Evolutionary conservation across 2,113 vertebrate species (phyloP), one percentile per base, ranked within the genome.

Genomic region (Hemibagrus wyckioides): DNA sequence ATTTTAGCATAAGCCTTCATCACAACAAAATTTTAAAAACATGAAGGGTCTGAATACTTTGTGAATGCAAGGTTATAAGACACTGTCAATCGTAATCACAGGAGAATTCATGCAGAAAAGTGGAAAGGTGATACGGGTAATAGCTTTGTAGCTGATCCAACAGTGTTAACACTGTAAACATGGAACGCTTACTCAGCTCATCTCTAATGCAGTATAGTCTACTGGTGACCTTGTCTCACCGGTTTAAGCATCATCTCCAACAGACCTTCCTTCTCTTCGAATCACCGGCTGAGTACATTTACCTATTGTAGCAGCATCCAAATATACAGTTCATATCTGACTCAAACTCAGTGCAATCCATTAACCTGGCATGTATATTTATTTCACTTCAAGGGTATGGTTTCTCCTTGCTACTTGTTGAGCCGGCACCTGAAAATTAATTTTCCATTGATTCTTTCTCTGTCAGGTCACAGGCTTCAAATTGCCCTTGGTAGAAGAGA

Each of bases 171-270:
- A 91, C 82, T 30, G 83, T 88, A 86, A 63, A 76, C 81, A 61
- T n/a, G 77, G 84, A 81, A 48, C 90, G 84, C 91, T 88, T 87
- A 80, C 39, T 65, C 82, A 48, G 81, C 88, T 90, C 88, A 92
- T 94, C 89, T 90, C 52, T 67, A 86, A 94, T 93, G 91, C 92
- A 89, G 87, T 54, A 71, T 86, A 86, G 77, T 85, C 67, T 63
- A 30, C 83, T 17, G 54, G 33, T 89, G 93, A 93, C 93, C 92
- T 93, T 94, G 94, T 85, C 21, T 14, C 81, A 17, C 14, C 63
- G 52, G 41, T 65, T 41, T 69, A 67, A 59, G 39, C 82, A 52
- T 80, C 67, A 50, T 6, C 67, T 52, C 19, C 56, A 50, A 21
- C 6, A 69, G 17, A 6, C 30, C 36, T 79, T 63, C 23, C 73